Conservation (phyloP, 2,888 invertebrate genomes). For the Leptarthrus brevirostris region DNA sequence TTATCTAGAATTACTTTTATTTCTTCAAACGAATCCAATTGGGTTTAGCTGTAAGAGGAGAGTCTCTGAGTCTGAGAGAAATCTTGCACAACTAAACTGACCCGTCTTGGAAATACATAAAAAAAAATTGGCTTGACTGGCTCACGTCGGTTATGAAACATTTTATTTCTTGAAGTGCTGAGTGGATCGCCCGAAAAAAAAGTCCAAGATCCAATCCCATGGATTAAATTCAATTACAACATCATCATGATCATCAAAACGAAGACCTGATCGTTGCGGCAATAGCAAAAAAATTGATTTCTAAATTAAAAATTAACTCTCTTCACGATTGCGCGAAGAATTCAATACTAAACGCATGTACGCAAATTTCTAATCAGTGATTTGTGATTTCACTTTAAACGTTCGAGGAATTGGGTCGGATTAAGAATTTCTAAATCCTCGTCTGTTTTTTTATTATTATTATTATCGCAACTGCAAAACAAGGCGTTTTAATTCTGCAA, state of each 20-base stretch:
- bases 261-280: background rate
- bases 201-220: background rate
- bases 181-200: conserved; percentile 16
- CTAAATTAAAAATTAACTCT: background rate
- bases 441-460: background rate
- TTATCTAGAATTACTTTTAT: too few relatives aligned
- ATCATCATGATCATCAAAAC: background rate
- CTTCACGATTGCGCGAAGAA: background rate
- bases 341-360: background rate
- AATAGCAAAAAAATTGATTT: background rate
- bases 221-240: conserved; percentile 37
- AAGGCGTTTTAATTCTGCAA: too few relatives aligned
- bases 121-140: conserved; percentile 10
- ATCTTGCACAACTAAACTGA: background rate
- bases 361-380: background rate
- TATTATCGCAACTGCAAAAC: too few relatives aligned
- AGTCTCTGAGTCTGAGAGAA: too few relatives aligned
- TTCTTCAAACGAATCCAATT: too few relatives aligned
- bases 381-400: too few relatives aligned
- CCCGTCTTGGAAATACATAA: background rate
- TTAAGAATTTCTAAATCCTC: too few relatives aligned
- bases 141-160: conserved; percentile 29
- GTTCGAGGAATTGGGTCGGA: background rate
- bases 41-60: too few relatives aligned
- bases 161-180: conserved; percentile 24